phyloP scores from a whole-genome alignment of 2,113 vertebrate species.

The Larimichthys polyactis region DNA sequence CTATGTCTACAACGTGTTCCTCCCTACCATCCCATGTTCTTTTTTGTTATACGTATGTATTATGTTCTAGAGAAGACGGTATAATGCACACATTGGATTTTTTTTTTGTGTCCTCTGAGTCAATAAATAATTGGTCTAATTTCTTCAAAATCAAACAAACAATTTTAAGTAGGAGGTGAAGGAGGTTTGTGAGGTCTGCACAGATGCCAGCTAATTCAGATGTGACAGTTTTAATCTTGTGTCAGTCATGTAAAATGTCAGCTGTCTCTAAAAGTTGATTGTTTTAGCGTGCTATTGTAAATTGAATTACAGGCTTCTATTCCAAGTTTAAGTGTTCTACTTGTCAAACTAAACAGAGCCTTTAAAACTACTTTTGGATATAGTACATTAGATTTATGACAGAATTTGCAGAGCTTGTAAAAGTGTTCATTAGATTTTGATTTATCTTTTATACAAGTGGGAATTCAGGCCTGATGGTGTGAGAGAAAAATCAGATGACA shows the following conservation, averaged over 20 bases:
- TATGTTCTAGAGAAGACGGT: not conserved
- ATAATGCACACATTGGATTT: not conserved
- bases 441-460: not conserved
- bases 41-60: not conserved
- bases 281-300: not conserved
- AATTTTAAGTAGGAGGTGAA: too few relatives aligned
- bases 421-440: not conserved
- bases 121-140: not conserved
- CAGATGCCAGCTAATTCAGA: not conserved
- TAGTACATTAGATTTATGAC: not conserved
- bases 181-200: not conserved
- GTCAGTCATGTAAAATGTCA: conserved; percentile 4
- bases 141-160: not conserved
- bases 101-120: not conserved
- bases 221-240: not conserved
- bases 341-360: too few relatives aligned
- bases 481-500: not conserved
- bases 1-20: too few relatives aligned
- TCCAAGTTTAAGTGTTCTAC: not conserved
- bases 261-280: not conserved
- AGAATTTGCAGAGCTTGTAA: not conserved
- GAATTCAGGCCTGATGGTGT: not conserved
- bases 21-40: not conserved
- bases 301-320: not conserved
- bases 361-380: not conserved